Base-by-base conservation (phyloP, 1,140 invertebrate genomes). In the Vanessa tameamea region DNA sequence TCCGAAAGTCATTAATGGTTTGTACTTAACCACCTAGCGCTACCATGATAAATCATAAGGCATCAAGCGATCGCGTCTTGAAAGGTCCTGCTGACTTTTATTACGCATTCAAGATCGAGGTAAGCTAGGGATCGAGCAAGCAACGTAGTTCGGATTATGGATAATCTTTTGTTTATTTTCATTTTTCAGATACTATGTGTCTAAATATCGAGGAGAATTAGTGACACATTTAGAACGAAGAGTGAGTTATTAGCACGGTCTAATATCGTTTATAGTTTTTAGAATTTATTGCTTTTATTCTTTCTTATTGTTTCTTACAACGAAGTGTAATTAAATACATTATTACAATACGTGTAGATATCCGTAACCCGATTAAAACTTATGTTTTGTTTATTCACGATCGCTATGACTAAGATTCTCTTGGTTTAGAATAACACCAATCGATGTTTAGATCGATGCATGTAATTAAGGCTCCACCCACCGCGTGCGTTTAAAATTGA, bases 1-100 rank as follows among this genome's bases (percentile, higher is more conserved):
- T 87, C 84, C 77, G 77, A 83, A 86, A 90, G 83, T 92, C 90
- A 92, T 92, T 92, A 92, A 92, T 88, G 90, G 88, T 88, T 90
- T 86, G 84, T 83, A 84, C 82, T 88, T 85, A 89, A 89, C 84
- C 83, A 84, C 84, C 81, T 84, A 80, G 82, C 77, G 71, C 83
- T 82, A 77, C 78, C 65, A 73, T 77, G 73, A 89, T 90, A 90
- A 90, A 90, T 90, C 88, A 90, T 89, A 86, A 86, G 87, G 83
- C 81, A 86, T 85, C 86, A 83, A 81, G 80, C 79, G 78, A 81
- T 82, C 76, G 82, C 78, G 76, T 64, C 79, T 76, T 82, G 75
- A 75, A 77, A 78, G 79, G 78, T 77, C 80, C 73, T 73, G 75
- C 79, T 86, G 85, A 89, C 88, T 90, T 88, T 88, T 88, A 90